Evolutionary conservation across 2,113 vertebrate species (phyloP).

Genomic region (Oostethus manadensis): DNA sequence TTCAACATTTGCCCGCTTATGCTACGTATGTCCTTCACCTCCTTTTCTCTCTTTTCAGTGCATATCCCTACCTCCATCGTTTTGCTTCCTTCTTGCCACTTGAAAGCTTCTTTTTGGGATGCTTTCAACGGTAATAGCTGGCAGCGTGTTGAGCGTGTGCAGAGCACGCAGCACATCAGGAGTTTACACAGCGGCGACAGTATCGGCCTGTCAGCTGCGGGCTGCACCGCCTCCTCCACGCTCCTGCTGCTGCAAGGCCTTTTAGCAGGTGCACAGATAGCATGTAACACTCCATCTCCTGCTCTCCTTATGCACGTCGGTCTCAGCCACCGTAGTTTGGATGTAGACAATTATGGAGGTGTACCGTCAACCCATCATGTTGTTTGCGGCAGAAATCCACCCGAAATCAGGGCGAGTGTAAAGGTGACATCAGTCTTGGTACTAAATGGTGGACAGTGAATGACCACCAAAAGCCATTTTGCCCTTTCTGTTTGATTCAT

Average conservation of each 20-base stretch:
- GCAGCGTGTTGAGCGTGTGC: slow-evolving; percentile 19
- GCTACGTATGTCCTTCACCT: no score
- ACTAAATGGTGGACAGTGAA: no score
- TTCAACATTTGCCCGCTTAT: no score
- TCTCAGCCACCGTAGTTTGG: background rate
- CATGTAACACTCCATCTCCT: background rate
- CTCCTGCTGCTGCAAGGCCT: slow-evolving; percentile 14
- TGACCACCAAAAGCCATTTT: no score
- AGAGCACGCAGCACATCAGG: slow-evolving; percentile 33
- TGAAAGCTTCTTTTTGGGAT: background rate
- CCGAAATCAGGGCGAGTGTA: no score
- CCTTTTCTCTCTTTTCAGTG: no score
- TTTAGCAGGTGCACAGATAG: slow-evolving; percentile 27
- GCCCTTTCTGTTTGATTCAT: no score
- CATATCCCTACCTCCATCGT: no score
- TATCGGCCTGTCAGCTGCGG: slow-evolving; percentile 46
- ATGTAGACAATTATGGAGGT: no score
- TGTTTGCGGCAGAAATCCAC: no score
- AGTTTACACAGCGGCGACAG: slow-evolving; percentile 34
- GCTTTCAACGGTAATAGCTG: slow-evolving; percentile 16
- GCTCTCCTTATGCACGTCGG: background rate
- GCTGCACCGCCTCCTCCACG: slow-evolving; percentile 29
- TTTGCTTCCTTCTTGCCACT: background rate
- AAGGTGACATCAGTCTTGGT: no score
- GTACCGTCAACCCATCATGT: no score